Conservation (phyloP, 2,888 invertebrate genomes). For the Mechanitis messenoides region DNA sequence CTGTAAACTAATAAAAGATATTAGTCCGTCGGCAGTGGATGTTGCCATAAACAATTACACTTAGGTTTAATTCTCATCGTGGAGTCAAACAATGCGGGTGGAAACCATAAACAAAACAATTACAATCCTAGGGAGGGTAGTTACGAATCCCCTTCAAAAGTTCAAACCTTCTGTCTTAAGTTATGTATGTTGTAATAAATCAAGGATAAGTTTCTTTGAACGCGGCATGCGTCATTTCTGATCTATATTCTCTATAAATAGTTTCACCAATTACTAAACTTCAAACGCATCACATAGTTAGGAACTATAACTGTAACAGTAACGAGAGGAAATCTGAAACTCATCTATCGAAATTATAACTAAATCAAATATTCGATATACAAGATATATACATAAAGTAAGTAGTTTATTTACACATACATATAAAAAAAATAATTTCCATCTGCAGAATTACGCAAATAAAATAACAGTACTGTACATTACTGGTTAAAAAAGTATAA, state of each 20-base stretch:
- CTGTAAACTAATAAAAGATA: conserved; percentile 31
- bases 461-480: too few relatives aligned
- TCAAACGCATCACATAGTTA: background rate
- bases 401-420: too few relatives aligned
- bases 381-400: too few relatives aligned
- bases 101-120: conserved; percentile 59
- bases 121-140: conserved; percentile 50
- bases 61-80: conserved; percentile 50
- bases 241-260: conserved; percentile 13
- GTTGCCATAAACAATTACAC: conserved; percentile 52
- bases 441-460: too few relatives aligned
- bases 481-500: too few relatives aligned
- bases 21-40: conserved; percentile 39
- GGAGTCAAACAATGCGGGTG: conserved; percentile 49
- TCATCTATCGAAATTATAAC: too few relatives aligned
- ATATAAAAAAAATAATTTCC: too few relatives aligned
- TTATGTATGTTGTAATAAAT: conserved; percentile 26
- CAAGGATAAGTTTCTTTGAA: conserved; percentile 15
- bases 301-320: too few relatives aligned
- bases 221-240: conserved; percentile 6
- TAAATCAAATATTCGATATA: too few relatives aligned
- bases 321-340: too few relatives aligned
- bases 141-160: conserved; percentile 52
- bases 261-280: conserved; percentile 6
- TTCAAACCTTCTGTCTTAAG: conserved; percentile 29